Evolutionary conservation across 2,888 invertebrate genomes (phyloP), one percentile per base, ranked within the genome.

Genomic region (Elmis aenea): DNA sequence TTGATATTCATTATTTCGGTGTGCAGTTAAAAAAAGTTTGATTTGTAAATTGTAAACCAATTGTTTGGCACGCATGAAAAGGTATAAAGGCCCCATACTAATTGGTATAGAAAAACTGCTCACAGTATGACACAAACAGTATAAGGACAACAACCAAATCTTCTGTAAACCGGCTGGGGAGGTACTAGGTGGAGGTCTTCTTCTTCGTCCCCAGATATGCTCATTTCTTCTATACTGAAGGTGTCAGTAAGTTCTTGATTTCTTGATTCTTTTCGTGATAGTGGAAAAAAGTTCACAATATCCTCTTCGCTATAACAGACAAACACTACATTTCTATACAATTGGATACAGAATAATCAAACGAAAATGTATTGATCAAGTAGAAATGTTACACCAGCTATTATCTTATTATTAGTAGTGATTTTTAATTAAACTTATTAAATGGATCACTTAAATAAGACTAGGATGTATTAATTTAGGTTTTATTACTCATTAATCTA

Each of bases 201-300:
- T 44, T 68, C 67, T 33, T 70, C 70, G 30, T 64, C 68, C 3
- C 74, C 75, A 39, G 76, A 76, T 58, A 77, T 69, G 64, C 76
- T 76, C 64, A 77, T 72, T 58, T 77, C 75, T 64, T 77, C 77
- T 61, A 77, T 75, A 45, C 76, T 75, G 50, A 78, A 70, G 43
- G 77, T 77, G 53, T 76, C 74, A n/a, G 75, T 74, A 33, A 77
- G 66, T 55, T 76, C 75, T 48, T 71, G 71, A 40, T 74, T 72
- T 41, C 62, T 54, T 18, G 61, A 59, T 48, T 68, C 68, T 45
- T 67, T 67, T 23, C 66, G 55, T 1, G 66, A 62, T 26, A 74
- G 57, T 4, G 73, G 72, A 53, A 73, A 74, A 56, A 73, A 72
- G 52, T 72, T 70, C 12, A 67, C 68, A 31, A 73, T 68, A 42